Conservation (phyloP, 2,888 invertebrate species). For the Drosophila neonasuta region DNA sequence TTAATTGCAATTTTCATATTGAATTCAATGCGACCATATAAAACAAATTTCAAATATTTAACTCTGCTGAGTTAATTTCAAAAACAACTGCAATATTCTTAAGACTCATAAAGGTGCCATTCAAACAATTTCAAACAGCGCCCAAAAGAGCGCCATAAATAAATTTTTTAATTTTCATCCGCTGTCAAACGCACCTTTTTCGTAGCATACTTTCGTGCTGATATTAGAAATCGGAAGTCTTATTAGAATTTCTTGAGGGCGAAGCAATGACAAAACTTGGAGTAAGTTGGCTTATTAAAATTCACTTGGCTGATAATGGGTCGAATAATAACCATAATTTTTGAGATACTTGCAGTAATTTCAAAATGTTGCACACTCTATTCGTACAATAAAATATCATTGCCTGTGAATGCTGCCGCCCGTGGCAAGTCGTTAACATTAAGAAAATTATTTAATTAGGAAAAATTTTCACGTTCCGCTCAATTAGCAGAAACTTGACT, state of each 20-base stretch:
- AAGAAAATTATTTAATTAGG: slow-evolving; percentile 73
- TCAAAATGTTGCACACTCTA: slow-evolving; percentile 68
- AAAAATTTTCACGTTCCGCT: slow-evolving; percentile 77
- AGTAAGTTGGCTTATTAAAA: slow-evolving; percentile 61
- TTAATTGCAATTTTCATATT: neutral
- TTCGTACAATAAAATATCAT: slow-evolving; percentile 23
- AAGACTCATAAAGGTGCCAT: slow-evolving; percentile 1
- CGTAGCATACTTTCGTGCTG: slow-evolving; percentile 57
- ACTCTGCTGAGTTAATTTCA: neutral
- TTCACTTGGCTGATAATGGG: slow-evolving; percentile 63
- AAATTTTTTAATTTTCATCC: slow-evolving; percentile 42
- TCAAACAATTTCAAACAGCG: slow-evolving; percentile 2
- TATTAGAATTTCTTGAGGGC: slow-evolving; percentile 20
- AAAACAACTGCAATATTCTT: neutral
- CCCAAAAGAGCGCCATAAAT: slow-evolving; percentile 45
- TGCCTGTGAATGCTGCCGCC: slow-evolving; percentile 1
- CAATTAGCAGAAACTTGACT: slow-evolving; percentile 60
- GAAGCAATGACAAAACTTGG: slow-evolving; percentile 44
- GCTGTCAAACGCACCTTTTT: slow-evolving; percentile 45
- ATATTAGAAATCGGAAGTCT: slow-evolving; percentile 13
- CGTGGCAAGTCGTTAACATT: slow-evolving; percentile 66
- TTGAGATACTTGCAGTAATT: slow-evolving; percentile 69
- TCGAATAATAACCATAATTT: slow-evolving; percentile 64
- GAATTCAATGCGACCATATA: neutral
- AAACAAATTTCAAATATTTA: neutral